phyloP scores from a whole-genome alignment of 2,797 vertebrate species.

The Clamator glandarius region DNA sequence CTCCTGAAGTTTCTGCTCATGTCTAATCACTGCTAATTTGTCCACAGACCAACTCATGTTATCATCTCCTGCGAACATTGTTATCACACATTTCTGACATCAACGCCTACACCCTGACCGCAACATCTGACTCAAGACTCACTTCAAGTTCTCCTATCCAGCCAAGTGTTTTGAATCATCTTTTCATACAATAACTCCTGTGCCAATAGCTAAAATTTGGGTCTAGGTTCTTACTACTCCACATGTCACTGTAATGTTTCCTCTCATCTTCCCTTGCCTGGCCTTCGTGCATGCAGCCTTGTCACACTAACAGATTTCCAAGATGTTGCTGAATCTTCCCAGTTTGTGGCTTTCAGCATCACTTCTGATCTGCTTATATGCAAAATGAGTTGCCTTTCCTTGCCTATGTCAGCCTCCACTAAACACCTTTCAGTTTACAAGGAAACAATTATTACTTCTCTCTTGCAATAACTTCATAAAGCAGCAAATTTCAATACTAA shows the following conservation, averaged over 20 bases:
- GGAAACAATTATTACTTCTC: background rate
- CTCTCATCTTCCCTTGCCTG: background rate
- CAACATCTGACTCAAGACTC: background rate
- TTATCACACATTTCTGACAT: background rate
- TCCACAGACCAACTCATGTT: background rate
- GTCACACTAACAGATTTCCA: background rate
- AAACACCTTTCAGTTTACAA: background rate
- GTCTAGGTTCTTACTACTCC: background rate
- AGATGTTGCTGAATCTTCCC: background rate
- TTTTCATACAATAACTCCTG: background rate
- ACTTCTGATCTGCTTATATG: background rate
- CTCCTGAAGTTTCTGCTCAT: background rate
- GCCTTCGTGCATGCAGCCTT: fast-evolving
- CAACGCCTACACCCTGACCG: fast-evolving
- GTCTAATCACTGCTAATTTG: background rate
- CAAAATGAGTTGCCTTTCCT: background rate
- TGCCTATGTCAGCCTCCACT: background rate
- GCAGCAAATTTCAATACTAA: background rate
- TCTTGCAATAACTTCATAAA: background rate
- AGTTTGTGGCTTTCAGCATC: background rate
- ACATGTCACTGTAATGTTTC: background rate
- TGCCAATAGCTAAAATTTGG: background rate
- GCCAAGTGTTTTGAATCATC: background rate
- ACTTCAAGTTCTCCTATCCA: background rate
- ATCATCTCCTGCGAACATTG: background rate